Conservation (phyloP, 1,140 invertebrate genomes). For the Mamestra configurata region DNA sequence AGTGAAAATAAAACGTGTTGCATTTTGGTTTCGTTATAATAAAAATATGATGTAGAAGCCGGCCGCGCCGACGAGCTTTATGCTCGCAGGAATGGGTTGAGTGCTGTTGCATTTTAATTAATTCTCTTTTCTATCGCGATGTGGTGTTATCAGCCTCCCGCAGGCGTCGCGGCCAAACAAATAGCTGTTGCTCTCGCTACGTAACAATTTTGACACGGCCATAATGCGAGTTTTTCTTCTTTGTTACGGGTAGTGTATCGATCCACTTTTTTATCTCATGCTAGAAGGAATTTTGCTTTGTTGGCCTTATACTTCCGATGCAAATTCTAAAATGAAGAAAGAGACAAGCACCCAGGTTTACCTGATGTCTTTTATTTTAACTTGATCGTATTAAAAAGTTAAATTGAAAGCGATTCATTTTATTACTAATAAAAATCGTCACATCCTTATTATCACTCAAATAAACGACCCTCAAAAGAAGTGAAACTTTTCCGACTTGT, state of each 20-base stretch:
- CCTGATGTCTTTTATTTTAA: constrained; percentile 24
- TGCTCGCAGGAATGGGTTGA: constrained; percentile 80
- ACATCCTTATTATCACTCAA: constrained; percentile 51
- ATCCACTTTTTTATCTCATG: constrained; percentile 51
- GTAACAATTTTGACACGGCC: constrained; percentile 79
- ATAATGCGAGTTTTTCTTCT: constrained; percentile 71
- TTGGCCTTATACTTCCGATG: constrained; percentile 17
- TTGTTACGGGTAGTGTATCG: constrained; percentile 58
- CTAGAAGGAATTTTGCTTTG: constrained; percentile 31
- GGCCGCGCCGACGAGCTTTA: constrained; percentile 67
- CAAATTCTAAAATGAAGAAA: constrained; percentile 33
- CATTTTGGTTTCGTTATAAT: constrained; percentile 59
- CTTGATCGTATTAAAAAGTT: constrained; percentile 44
- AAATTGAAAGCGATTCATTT: constrained; percentile 47
- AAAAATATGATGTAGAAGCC: constrained; percentile 68
- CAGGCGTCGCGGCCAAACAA: constrained; percentile 84
- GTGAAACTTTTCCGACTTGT: constrained; percentile 52
- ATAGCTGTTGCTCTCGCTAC: constrained; percentile 73
- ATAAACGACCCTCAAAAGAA: constrained; percentile 52
- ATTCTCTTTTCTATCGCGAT: constrained; percentile 87
- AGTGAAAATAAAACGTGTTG: constrained; percentile 51
- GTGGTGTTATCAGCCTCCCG: constrained; percentile 80
- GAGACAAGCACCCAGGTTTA: neutral
- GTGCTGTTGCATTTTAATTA: constrained; percentile 87
- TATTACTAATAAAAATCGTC: constrained; percentile 47